Conservation (phyloP, 2,888 invertebrate species). For the Cremastobaeus sp. region DNA sequence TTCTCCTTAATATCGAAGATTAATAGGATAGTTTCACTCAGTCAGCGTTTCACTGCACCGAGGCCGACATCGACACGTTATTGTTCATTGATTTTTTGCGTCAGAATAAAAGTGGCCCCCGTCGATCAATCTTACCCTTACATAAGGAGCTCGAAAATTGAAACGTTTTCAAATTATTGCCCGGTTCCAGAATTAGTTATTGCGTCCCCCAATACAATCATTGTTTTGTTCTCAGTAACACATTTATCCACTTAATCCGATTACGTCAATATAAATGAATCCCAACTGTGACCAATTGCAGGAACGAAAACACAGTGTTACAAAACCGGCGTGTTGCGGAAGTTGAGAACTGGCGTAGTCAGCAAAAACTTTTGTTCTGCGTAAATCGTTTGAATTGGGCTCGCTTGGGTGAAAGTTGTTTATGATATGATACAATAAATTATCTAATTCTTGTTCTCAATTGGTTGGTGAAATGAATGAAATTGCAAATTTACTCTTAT, state of each 20-base stretch:
- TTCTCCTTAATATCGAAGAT: conserved; percentile 68
- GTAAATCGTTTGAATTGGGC: conserved; percentile 20
- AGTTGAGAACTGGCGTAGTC: conserved; percentile 37
- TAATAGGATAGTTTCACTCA: conserved; percentile 55
- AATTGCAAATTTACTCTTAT: too few relatives aligned
- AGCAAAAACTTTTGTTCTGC: conserved; percentile 38
- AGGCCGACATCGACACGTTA: conserved; percentile 53
- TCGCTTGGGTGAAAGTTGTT: conserved; percentile 45
- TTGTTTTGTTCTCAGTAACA: too few relatives aligned
- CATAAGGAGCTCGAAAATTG: too few relatives aligned
- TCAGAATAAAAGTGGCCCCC: conserved; percentile 21
- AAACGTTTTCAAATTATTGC: too few relatives aligned
- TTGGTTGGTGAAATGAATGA: too few relatives aligned
- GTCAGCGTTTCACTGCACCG: conserved; percentile 47
- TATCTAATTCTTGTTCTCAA: conserved; percentile 33
- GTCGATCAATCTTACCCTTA: conserved; percentile 21
- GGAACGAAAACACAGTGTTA: conserved; percentile 17
- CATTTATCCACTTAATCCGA: conserved; percentile 28
- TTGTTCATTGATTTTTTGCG: conserved; percentile 31
- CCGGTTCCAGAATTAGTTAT: too few relatives aligned
- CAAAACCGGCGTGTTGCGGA: conserved; percentile 46
- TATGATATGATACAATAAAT: conserved; percentile 51
- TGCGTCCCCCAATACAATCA: too few relatives aligned
- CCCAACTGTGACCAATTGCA: conserved; percentile 26
- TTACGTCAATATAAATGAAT: conserved; percentile 18